Base-by-base conservation (phyloP, 1,140 invertebrate species). In the Macrotrachela quadricornifera region DNA sequence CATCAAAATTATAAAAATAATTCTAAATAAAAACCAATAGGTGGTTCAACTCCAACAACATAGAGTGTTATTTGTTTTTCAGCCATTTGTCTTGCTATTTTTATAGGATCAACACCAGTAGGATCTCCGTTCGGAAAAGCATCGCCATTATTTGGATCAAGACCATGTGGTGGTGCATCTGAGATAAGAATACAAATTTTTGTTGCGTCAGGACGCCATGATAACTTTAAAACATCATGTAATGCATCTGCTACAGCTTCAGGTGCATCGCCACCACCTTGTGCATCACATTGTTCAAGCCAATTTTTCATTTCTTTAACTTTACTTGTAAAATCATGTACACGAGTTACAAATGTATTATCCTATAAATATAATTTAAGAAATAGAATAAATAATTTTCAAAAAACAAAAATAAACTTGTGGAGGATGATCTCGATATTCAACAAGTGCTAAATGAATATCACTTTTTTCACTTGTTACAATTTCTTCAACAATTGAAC, bases 181-280 rank as follows among this genome's bases (percentile, higher is more conserved):
- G 60, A 59, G 6, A 66, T 62, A 14, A 64, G 51, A 6, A 66
- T 58, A 55, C 58, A 61, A 6, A 65, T 62, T 55, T 64, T 65
- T 6, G 64, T 63, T 8, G 64, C 57, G 14, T 62, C 53, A 13
- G 53, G 53, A 40, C 63, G 50, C 64, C 63, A 66, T 16, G 15
- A 51, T 10, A 66, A 50, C 53, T 64, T 62, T 12, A 61, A 49
- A 39, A 62, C 53, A 40, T 63, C 58, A 55, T 62, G 59, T 1
- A 66, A 46, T n/a, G 59, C 63, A 44, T 63, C 62, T 1, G 63
- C 62, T 1, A 66, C 63, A 15, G 62, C 63, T 44, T 66, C 64
- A 6, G 64, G 62, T 21, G 40, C 39, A 48, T 65, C 64, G 0
- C 64, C 64, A 18, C 64, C 58, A 37, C 63, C 64, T 11, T 15